phyloP scores from a whole-genome alignment of 2,888 invertebrate species.

The Drosophila lutescens region DNA sequence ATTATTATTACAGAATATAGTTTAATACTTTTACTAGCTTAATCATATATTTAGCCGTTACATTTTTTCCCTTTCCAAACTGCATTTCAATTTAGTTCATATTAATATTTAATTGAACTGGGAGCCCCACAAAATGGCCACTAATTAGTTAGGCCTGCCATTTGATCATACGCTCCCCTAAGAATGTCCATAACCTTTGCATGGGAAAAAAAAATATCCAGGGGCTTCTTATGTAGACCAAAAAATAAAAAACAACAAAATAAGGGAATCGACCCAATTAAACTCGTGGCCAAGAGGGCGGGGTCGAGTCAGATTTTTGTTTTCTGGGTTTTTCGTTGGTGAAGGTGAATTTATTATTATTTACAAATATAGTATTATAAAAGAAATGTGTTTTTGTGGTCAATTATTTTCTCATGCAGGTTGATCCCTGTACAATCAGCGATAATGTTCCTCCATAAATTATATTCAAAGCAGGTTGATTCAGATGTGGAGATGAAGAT shows the following conservation, averaged over 20 bases:
- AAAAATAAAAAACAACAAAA: conserved; percentile 17
- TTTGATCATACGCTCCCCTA: conserved; percentile 8
- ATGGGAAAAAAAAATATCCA: conserved; percentile 34
- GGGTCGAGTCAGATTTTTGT: conserved; percentile 31
- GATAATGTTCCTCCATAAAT: too few species aligned
- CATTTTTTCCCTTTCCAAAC: neutral
- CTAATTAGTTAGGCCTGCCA: conserved; percentile 67
- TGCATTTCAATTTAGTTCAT: conserved; percentile 66
- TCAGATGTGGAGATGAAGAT: too few species aligned
- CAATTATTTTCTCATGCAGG: too few species aligned
- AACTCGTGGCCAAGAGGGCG: conserved; percentile 55
- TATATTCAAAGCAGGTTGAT: too few species aligned
- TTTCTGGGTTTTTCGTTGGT: conserved; percentile 44
- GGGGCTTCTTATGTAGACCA: conserved; percentile 49
- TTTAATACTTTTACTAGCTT: too few species aligned
- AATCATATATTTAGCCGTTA: too few species aligned
- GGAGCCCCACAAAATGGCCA: conserved; percentile 68
- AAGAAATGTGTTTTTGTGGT: too few species aligned
- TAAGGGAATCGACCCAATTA: conserved; percentile 64
- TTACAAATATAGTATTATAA: neutral
- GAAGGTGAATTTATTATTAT: conserved; percentile 40
- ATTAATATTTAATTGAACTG: conserved; percentile 73
- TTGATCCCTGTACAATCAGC: too few species aligned
- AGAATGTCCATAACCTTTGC: conserved; percentile 58
- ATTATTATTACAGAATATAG: too few species aligned